Conservation (phyloP, 2,113 vertebrate species). For the Ceratotherium simum region DNA sequence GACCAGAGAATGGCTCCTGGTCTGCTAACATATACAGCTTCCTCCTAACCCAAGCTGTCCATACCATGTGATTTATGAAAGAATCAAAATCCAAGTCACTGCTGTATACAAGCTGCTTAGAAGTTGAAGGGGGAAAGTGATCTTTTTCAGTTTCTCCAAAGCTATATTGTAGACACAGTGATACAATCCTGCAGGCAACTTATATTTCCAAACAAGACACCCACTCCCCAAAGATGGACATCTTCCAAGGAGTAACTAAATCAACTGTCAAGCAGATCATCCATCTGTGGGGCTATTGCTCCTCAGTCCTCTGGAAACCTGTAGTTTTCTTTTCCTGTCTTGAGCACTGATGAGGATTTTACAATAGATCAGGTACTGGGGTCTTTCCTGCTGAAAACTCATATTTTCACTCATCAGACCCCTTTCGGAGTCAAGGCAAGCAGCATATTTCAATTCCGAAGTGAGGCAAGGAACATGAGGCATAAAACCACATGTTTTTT, state of each 20-base stretch:
- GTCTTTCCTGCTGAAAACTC: neutral
- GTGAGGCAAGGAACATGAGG: neutral
- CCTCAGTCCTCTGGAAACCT: neutral
- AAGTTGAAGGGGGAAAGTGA: neutral
- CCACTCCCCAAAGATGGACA: conserved; percentile 8
- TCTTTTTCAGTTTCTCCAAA: conserved; percentile 10
- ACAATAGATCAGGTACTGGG: neutral
- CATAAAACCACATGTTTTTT: neutral
- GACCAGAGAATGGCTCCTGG: neutral
- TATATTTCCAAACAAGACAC: neutral
- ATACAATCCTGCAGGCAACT: neutral
- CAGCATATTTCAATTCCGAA: neutral
- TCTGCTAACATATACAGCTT: neutral
- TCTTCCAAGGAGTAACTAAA: conserved; percentile 58
- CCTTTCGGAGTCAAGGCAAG: neutral
- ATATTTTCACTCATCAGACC: neutral
- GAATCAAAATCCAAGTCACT: neutral
- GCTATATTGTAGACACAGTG: neutral
- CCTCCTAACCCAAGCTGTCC: neutral
- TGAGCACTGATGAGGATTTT: neutral
- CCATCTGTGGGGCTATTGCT: neutral
- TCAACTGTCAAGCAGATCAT: conserved; percentile 21
- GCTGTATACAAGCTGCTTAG: neutral
- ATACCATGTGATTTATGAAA: conserved; percentile 26
- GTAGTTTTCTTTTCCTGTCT: neutral